A percentile compares a stretch with the other conserved stretches of the same genome.
These are phyloP conservation scores for Phrynosoma blainvillii DNA, from an alignment of 2,113 vertebrate species.

Conservation along the genomic window DNA sequence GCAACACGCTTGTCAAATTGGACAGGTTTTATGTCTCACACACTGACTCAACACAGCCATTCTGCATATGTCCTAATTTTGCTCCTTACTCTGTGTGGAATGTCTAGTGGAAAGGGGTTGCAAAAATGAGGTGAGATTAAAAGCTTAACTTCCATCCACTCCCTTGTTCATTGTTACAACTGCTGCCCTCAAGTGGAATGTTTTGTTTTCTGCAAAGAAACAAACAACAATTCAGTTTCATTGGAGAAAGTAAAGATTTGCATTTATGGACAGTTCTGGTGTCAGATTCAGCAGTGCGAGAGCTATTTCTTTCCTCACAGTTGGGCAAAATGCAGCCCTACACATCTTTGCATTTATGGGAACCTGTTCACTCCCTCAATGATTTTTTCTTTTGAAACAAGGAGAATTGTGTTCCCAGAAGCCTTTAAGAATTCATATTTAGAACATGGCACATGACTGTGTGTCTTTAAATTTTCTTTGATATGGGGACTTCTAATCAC, in stretches of 20 bases:
- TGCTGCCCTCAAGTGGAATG: not conserved
- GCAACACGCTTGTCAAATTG: not conserved
- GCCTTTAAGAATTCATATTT: too few species aligned
- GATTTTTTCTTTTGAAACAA: not conserved
- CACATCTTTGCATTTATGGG: not conserved
- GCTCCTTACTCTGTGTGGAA: too few species aligned
- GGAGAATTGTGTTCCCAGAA: not conserved
- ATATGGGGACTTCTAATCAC: not conserved
- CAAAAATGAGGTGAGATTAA: not conserved
- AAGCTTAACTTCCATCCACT: not conserved
- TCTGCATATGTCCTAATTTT: not conserved
- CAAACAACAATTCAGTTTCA: not conserved
- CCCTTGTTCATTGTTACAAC: not conserved
- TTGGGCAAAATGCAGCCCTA: not conserved
- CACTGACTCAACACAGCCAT: not conserved
- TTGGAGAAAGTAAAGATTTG: not conserved
- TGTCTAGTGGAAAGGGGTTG: too few species aligned
- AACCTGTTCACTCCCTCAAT: too few species aligned
- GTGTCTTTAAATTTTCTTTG: not conserved
- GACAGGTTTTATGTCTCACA: not conserved
- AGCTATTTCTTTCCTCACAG: not conserved
- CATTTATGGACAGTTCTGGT: not conserved
- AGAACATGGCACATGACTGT: not conserved
- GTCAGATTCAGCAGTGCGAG: not conserved
- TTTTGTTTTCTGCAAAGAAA: not conserved